Evolutionary conservation across 2,888 invertebrate species (phyloP).

Genomic region (Dioctria rufipes): DNA sequence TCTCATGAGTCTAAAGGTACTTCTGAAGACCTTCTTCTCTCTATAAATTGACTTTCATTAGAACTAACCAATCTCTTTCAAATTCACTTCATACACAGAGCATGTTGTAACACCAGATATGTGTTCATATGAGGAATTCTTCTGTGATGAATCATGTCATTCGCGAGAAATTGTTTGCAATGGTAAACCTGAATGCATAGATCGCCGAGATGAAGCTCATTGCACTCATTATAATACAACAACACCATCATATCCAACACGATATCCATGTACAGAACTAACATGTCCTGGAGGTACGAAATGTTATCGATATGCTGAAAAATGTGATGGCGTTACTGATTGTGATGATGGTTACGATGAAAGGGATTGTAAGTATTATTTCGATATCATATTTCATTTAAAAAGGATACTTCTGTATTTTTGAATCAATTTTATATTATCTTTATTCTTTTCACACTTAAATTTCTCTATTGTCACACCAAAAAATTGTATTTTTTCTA

Average conservation of each 20-base stretch:
- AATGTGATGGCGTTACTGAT: slow-evolving; percentile 74
- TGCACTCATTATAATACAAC: slow-evolving; percentile 61
- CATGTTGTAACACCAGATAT: slow-evolving; percentile 61
- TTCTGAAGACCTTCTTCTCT: too few species aligned
- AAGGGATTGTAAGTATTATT: slow-evolving; percentile 72
- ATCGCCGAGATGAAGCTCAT: slow-evolving; percentile 76
- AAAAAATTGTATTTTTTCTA: slow-evolving; percentile 4
- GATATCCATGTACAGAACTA: slow-evolving; percentile 71
- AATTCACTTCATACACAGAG: slow-evolving; percentile 19
- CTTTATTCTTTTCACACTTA: slow-evolving; percentile 10
- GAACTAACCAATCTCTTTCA: neutral
- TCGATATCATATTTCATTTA: neutral
- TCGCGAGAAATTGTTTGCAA: slow-evolving; percentile 77
- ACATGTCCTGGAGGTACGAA: slow-evolving; percentile 74
- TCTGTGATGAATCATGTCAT: slow-evolving; percentile 77
- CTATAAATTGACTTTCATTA: too few species aligned
- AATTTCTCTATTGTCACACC: slow-evolving; percentile 37
- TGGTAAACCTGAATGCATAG: slow-evolving; percentile 74
- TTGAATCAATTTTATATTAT: neutral
- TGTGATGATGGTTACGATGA: slow-evolving; percentile 77
- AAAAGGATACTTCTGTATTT: neutral
- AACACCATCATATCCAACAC: slow-evolving; percentile 51
- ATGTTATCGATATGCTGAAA: slow-evolving; percentile 70
- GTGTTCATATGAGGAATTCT: slow-evolving; percentile 71
- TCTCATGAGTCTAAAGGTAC: too few species aligned